Percentiles rank a stretch among this genome's conserved stretches.
These are phyloP conservation scores for Anas georgica DNA, from an alignment of 2,797 vertebrate species.

Conservation along the genomic window DNA sequence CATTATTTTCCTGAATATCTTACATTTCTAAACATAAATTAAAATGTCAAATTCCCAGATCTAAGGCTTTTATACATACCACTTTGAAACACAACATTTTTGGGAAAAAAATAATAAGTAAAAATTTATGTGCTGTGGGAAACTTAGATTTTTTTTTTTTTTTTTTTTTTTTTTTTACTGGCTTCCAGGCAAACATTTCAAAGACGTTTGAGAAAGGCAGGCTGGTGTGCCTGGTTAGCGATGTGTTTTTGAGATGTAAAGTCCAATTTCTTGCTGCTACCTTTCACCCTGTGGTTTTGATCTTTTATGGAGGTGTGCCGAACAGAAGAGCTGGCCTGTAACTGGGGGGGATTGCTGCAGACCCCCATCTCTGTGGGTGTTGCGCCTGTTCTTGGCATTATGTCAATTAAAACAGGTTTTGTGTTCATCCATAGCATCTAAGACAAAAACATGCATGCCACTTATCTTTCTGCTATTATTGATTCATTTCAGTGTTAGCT, in stretches of 20 bases:
- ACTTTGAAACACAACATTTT: not conserved
- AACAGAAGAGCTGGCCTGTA: constrained; percentile 6
- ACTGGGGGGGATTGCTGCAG: not conserved
- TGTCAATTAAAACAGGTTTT: not conserved
- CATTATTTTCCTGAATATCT: not conserved
- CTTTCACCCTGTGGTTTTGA: not conserved
- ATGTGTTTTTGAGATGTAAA: not conserved
- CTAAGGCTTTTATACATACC: not conserved
- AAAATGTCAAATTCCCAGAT: not conserved
- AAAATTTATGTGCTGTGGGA: not conserved
- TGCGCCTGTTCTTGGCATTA: not conserved
- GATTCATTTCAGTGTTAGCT: not conserved
- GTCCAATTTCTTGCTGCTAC: not conserved
- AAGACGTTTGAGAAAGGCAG: not conserved
- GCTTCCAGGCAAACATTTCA: not conserved
- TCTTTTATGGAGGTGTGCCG: not conserved
- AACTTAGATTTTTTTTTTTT: not conserved
- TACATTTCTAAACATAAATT: not conserved
- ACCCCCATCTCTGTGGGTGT: constrained; percentile 13
- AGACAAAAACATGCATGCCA: constrained; percentile 2
- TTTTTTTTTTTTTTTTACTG: not conserved
- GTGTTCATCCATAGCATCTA: not conserved
- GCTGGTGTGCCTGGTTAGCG: not conserved
- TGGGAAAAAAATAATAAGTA: too few species aligned
- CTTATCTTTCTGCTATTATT: not conserved